These are phyloP conservation scores for Fregetta grallaria DNA, from an alignment of 2,113 vertebrate species.

Conservation along the genomic window DNA sequence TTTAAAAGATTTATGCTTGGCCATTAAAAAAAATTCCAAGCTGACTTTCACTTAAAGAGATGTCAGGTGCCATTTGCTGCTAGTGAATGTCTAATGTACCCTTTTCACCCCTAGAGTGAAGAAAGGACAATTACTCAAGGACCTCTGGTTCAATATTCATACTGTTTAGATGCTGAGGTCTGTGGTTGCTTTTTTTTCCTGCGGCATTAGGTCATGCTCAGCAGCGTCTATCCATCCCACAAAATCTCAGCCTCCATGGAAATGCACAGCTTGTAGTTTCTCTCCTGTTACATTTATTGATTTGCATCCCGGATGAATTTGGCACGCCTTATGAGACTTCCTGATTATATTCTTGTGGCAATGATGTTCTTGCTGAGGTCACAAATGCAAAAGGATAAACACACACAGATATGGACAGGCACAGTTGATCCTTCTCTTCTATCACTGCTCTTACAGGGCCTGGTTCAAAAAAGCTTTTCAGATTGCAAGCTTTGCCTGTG, in stretches of 20 bases:
- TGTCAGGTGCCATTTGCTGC: conserved; percentile 76
- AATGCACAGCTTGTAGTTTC: conserved; percentile 69
- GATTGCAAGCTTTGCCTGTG: background rate
- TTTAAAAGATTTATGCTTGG: conserved; percentile 93
- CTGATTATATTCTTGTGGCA: background rate
- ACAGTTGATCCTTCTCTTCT: background rate
- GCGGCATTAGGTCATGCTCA: conserved; percentile 68
- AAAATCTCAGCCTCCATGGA: conserved; percentile 54
- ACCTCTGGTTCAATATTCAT: conserved; percentile 76
- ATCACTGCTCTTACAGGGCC: background rate
- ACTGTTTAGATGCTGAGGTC: conserved; percentile 64
- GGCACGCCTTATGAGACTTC: background rate
- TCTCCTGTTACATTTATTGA: conserved; percentile 66
- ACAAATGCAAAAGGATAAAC: background rate
- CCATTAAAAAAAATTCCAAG: conserved; percentile 80
- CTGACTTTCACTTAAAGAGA: conserved; percentile 77
- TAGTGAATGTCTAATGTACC: conserved; percentile 70
- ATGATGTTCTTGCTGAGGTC: background rate
- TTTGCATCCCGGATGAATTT: conserved; percentile 70
- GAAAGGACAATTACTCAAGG: conserved; percentile 70
- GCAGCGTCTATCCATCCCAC: conserved; percentile 60
- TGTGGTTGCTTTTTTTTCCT: conserved; percentile 44
- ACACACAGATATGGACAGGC: rapidly evolving
- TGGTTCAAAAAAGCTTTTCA: background rate
- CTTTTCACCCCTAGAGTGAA: conserved; percentile 70